Evolutionary conservation across 2,888 invertebrate species (phyloP), one percentile per base, ranked within the genome.

Genomic region (Hanleya hanleyi): DNA sequence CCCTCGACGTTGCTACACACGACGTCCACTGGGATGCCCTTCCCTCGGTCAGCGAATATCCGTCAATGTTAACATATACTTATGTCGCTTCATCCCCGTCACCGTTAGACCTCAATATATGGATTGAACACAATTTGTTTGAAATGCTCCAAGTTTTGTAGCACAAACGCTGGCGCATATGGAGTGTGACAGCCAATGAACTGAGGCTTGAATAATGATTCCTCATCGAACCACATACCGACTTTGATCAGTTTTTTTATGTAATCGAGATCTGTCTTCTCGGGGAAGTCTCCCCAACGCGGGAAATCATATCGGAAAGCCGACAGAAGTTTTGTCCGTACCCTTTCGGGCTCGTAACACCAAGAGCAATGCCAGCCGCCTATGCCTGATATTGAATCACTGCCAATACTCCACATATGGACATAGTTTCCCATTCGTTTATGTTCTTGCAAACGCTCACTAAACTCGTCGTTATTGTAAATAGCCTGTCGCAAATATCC

Each of bases 331-430:
- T 91, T 91, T 65, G 91, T 90, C 33, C 93, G 91, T 61, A 94
- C 93, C 81, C 93, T 92, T 22, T 92, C 91, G 0, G 94, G 92
- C 49, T 64, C 57, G 81, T 93, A 92, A 85, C 94, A 94, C 81
- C 92, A 93, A 83, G 94, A 92, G 84, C 94, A 94, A 87, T 92
- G 93, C 94, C 94, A 94, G 15, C 94, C 94, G 1, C 94, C 94
- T 75, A 92, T 93, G 81, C 94, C 94, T 88, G 94, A 94, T 51
- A 94, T 89, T 4, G 41, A 70, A 4, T 57, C 26, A 22, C 1
- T 22, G 9, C 85, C 85, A 22, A 81, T 76, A 0, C 69, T 64
- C 84, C 84, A 84, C 26, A 49, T 62, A 41, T 62, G 41, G 22
- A 66, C 36, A 41, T 26, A 29, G 26, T 62, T 69, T 35, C 76